These are phyloP conservation scores for Battus philenor DNA, from an alignment of 1,140 invertebrate genomes.

Conservation along the genomic window DNA sequence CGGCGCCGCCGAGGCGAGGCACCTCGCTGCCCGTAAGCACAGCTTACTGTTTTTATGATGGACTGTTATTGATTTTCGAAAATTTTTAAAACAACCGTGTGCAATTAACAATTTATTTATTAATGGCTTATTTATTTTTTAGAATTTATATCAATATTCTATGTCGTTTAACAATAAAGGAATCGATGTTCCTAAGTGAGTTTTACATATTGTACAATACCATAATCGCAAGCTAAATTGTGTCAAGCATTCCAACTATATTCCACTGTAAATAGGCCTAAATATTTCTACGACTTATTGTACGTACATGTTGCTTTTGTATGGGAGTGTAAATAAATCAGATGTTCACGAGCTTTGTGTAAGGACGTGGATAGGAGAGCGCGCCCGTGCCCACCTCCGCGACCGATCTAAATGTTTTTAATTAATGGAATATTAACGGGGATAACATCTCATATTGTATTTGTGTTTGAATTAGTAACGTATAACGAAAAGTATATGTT, in stretches of 20 bases:
- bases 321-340: constrained; percentile 66
- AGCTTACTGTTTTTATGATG: constrained; percentile 41
- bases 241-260: constrained; percentile 72
- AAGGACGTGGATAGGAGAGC: constrained; percentile 35
- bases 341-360: constrained; percentile 22
- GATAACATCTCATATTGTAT: constrained; percentile 75
- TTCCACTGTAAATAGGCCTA: constrained; percentile 76
- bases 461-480: constrained; percentile 72
- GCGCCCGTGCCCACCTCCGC: constrained; percentile 48
- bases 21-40: constrained; percentile 38
- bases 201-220: constrained; percentile 57
- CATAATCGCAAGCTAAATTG: constrained; percentile 51
- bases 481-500: constrained; percentile 76
- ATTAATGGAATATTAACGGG: constrained; percentile 60
- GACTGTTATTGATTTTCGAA: constrained; percentile 50
- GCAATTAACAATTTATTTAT: constrained; percentile 72
- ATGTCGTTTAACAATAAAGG: constrained; percentile 51
- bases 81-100: constrained; percentile 62
- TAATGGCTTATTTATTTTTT: constrained; percentile 71
- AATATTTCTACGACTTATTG: constrained; percentile 60
- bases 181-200: constrained; percentile 68
- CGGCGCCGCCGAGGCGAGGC: constrained; percentile 39
- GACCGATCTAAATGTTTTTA: constrained; percentile 60
- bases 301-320: constrained; percentile 66
- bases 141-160: constrained; percentile 56